Evolutionary conservation across 1,140 invertebrate genomes (phyloP).

Genomic region (Pachyrhynchus sulphureomaculatus): DNA sequence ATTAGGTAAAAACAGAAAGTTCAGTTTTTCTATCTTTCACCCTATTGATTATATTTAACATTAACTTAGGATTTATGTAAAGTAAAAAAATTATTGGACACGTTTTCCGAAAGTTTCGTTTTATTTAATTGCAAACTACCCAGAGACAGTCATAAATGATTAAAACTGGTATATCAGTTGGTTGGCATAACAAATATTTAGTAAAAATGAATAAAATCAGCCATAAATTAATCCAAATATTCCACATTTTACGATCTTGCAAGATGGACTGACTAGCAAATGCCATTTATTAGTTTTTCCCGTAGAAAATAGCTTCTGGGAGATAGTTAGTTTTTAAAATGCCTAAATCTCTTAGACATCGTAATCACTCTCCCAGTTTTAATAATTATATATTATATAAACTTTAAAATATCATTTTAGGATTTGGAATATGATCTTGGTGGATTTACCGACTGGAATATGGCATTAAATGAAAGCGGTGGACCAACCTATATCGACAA

Average conservation of each 20-base stretch:
- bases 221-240: not conserved
- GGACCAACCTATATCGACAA: constrained; percentile 71
- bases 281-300: not conserved
- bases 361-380: not conserved
- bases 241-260: not conserved
- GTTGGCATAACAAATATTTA: no score
- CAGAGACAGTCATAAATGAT: no score
- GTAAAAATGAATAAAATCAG: no score
- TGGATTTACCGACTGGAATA: constrained; percentile 79
- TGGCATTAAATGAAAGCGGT: constrained; percentile 64
- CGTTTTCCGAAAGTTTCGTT: no score
- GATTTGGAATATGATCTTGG: constrained; percentile 60
- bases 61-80: no score
- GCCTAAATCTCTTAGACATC: not conserved
- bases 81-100: no score
- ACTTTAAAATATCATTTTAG: constrained; percentile 47
- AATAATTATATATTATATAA: not conserved
- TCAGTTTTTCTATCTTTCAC: no score
- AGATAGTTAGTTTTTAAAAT: not conserved
- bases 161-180: no score
- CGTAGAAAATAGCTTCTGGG: not conserved
- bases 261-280: not conserved
- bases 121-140: no score
- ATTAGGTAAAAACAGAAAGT: no score
- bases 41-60: no score